A percentile compares a stretch with the other conserved stretches of the same genome.
Evolutionary conservation across 2,113 vertebrate species (phyloP).

Genomic region (Tyto alba): DNA sequence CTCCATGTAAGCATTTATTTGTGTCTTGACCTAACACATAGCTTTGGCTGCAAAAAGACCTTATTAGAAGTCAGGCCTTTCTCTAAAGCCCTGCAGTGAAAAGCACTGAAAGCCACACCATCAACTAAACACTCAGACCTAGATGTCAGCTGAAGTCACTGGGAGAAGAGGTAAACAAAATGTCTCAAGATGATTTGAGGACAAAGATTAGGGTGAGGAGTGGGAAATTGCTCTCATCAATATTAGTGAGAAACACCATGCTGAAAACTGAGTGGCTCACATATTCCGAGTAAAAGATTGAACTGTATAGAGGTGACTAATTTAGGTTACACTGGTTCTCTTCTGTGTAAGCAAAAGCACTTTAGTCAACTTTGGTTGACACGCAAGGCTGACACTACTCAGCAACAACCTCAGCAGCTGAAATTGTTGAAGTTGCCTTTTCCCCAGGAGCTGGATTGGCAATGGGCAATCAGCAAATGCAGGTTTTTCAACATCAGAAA

Average conservation of each 20-base stretch:
- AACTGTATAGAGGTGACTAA: not conserved
- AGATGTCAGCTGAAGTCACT: not conserved
- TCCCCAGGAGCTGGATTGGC: not conserved
- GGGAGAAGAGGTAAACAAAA: not conserved
- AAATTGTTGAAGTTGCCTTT: not conserved
- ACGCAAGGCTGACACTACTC: not conserved
- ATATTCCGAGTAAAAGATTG: not conserved
- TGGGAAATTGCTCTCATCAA: not conserved
- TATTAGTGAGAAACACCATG: not conserved
- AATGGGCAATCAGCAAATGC: not conserved
- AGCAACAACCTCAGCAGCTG: not conserved
- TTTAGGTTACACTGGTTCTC: not conserved
- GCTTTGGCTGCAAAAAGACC: not conserved
- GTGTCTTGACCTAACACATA: not conserved
- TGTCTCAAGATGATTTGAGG: not conserved
- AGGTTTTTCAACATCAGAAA: not conserved
- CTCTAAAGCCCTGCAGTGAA: not conserved
- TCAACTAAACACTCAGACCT: not conserved
- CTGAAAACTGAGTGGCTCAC: not conserved
- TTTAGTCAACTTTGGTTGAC: accelerated
- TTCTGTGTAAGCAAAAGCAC: not conserved
- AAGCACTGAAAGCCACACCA: not conserved
- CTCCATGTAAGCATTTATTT: not conserved
- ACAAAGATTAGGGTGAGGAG: not conserved
- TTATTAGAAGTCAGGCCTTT: not conserved